A percentile compares a stretch with the other conserved stretches of the same genome.
These are phyloP conservation scores for Apodemus sylvaticus DNA, from an alignment of 2,113 vertebrate genomes.

Conservation along the genomic window DNA sequence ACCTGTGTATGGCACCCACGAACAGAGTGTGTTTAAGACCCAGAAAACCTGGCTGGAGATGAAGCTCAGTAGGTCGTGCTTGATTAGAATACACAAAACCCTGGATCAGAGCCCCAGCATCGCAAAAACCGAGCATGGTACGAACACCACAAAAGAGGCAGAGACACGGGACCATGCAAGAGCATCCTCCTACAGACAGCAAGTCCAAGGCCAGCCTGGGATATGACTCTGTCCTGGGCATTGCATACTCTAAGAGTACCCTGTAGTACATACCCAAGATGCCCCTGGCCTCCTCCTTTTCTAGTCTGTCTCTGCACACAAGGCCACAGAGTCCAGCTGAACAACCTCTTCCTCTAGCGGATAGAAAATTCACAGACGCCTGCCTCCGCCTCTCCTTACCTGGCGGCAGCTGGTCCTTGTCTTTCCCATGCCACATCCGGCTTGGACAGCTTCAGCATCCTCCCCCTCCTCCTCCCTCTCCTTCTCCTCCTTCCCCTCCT, in stretches of 20 bases:
- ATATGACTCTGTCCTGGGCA: not conserved
- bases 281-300: not conserved
- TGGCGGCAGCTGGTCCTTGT: not conserved
- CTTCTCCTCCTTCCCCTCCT: no score
- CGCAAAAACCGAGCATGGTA: not conserved
- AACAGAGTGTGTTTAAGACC: not conserved
- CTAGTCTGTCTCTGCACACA: fast-evolving
- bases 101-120: not conserved
- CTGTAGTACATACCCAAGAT: not conserved
- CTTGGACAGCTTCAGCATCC: not conserved
- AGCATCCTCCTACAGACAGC: not conserved
- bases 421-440: not conserved
- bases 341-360: not conserved
- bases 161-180: not conserved
- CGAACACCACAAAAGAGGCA: not conserved
- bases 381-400: not conserved
- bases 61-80: not conserved
- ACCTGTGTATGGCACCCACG: not conserved
- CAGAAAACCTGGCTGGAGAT: not conserved
- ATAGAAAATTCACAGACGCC: not conserved
- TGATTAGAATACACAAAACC: not conserved
- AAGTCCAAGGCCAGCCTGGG: not conserved
- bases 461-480: no score
- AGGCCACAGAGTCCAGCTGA: not conserved
- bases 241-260: not conserved